These are phyloP conservation scores for Temnothorax rugatulus DNA, from an alignment of 2,888 invertebrate species.

Conservation along the genomic window DNA sequence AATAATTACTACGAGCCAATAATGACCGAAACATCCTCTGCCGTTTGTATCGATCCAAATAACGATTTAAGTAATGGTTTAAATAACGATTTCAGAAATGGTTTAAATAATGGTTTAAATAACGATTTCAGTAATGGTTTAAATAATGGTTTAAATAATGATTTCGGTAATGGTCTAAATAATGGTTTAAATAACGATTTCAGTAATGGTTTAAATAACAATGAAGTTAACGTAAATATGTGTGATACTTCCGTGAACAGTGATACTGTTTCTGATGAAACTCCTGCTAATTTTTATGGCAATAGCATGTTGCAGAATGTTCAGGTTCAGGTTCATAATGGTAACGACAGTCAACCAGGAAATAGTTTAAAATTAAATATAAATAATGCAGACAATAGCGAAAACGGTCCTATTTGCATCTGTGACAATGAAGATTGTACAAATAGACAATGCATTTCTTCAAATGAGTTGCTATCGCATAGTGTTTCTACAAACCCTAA, in stretches of 20 bases:
- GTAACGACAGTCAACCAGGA: background rate
- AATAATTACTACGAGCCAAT: background rate
- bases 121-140: background rate
- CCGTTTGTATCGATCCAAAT: background rate
- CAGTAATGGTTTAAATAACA: too few species aligned
- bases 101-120: background rate
- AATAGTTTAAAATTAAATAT: background rate
- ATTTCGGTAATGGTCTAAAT: background rate
- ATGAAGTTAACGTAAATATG: background rate
- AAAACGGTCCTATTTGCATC: background rate
- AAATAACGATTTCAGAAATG: background rate
- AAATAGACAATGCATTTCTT: background rate
- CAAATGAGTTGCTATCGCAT: background rate
- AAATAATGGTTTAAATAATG: background rate
- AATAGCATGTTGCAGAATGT: background rate
- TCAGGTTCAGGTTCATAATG: background rate
- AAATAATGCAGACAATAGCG: background rate
- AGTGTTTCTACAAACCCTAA: background rate
- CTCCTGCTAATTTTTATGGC: background rate
- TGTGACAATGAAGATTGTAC: background rate
- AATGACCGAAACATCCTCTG: background rate
- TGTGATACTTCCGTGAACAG: background rate
- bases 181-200: background rate
- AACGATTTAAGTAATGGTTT: background rate
- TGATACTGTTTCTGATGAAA: background rate